phyloP scores from a whole-genome alignment of 2,113 vertebrate genomes.

The Cyanistes caeruleus region DNA sequence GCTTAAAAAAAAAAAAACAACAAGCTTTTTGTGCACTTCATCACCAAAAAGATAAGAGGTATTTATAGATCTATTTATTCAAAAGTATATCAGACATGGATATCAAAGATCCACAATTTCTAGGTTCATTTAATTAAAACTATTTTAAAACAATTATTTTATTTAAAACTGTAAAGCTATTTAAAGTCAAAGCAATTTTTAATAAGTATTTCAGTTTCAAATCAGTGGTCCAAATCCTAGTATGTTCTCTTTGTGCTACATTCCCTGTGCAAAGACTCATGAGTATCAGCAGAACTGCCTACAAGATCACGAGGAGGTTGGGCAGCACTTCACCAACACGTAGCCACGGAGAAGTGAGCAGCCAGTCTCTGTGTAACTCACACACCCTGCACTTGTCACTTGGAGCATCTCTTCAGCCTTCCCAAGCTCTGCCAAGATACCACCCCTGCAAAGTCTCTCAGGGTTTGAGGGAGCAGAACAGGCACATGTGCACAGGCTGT shows the following conservation, averaged over 20 bases:
- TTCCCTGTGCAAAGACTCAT: background rate
- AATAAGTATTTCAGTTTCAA: conserved; percentile 11
- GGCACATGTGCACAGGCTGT: background rate
- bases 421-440: background rate
- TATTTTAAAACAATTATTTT: conserved; percentile 71
- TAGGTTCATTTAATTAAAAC: conserved; percentile 73
- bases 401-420: background rate
- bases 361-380: background rate
- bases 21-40: conserved; percentile 51
- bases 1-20: background rate
- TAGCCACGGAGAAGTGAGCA: fast-evolving
- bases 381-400: background rate
- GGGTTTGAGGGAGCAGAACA: background rate
- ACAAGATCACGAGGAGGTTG: background rate
- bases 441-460: background rate
- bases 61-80: conserved; percentile 80
- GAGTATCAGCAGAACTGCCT: background rate
- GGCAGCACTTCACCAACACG: fast-evolving
- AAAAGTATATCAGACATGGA: conserved; percentile 67
- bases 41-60: conserved; percentile 70
- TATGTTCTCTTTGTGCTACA: background rate
- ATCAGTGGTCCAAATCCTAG: background rate
- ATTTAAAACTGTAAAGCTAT: conserved; percentile 70
- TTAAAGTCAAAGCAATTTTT: conserved; percentile 42
- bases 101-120: conserved; percentile 67